Evolutionary conservation across 2,113 vertebrate genomes (phyloP), one percentile per base, ranked within the genome.

Genomic region (Pollimyrus isidori): DNA sequence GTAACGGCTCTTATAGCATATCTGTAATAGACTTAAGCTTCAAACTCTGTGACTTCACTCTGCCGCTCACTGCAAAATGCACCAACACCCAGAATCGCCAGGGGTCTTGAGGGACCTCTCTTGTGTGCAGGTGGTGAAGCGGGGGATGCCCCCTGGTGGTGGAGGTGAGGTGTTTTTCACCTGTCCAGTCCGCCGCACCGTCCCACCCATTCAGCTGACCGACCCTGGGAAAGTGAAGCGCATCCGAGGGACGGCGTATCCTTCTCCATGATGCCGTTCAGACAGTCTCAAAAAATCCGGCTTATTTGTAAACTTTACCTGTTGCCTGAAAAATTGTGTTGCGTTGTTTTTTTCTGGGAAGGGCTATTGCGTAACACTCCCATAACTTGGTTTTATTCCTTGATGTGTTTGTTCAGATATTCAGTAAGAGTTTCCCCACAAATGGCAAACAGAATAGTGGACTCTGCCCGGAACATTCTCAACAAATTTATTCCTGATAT

Each of bases 171-270:
- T 99, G 4, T 1, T 97, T 0, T 98, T 99, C 92, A 85, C 96
- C 0, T 99, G 98, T 93, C 98, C 98, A 0, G 95, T 98, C 23
- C 95, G 95, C 84, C 97, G 96, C 88, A 94, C 95, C 89, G 93
- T 99, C 89, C 96, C 92, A 85, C 97, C 98, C 0, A 2, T 99
- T 88, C 97, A 98, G 89, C 94, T 99, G 86, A 97, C 95, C 0
- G 98, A 99, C 56, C 96, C 97, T 0, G 98, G 97, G 50, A 99
- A 99, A 94, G 98, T 99, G 94, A 99, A 98, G 92, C 96, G 98
- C 23, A 98, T 99, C 91, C 94, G 98, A 94, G 98, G 98, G 94
- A 95, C 96, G 26, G 98, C 98, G 98, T 99, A 99, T 99, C 98
- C 97, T 97, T 96, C n/a, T 2, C 21, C 9, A 7, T 45, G 50